Base-by-base conservation (phyloP, 2,888 invertebrate genomes). In the Mesopsocus fuscifrons region DNA sequence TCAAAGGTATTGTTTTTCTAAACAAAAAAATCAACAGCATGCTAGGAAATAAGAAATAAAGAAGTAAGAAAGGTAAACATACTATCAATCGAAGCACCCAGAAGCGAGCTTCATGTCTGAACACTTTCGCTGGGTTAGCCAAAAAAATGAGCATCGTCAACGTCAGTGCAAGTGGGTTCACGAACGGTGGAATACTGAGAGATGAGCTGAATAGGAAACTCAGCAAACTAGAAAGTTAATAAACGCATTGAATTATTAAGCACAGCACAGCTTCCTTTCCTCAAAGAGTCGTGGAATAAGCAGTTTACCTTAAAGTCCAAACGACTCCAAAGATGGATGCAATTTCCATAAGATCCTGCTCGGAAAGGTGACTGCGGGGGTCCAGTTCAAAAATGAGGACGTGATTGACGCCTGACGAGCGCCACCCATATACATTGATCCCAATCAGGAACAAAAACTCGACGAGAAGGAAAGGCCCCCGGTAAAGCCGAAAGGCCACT, bases 301-400 rank as follows among this genome's bases (percentile, higher is more conserved):
- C n/a, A n/a, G n/a, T 6, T 34, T 34, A 34, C 34, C 71, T 71
- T 16, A 77, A 55, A 0, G 77, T 72, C 81, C 82, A 83, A 34
- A 82, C 65, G 1, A 81, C 79, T 20, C 77, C 79, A 52, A 82
- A 74, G 46, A 80, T 74, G 1, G 78, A 72, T 0, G 82, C 76
- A 52, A 79, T 65, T 63, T 83, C 82, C 69, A 82, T 76, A 9
- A 73, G 62, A 54, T 83, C 41, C 56, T 82, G 80, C 55, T 82
- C 81, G 1, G 73, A 72, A 3, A 75, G 61, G 60, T 83, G 80
- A 57, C 79, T 77, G 38, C 83, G 62, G 0, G 83, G 83, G 61
- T 84, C 81, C 46, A 85, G 61, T 58, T 83, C 83, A 55, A 84
- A 84, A 47, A 84, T 84, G 2, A 84, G 67, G 13, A 84, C 82